phyloP scores from a whole-genome alignment of 2,113 vertebrate genomes.

The Corapipo altera region DNA sequence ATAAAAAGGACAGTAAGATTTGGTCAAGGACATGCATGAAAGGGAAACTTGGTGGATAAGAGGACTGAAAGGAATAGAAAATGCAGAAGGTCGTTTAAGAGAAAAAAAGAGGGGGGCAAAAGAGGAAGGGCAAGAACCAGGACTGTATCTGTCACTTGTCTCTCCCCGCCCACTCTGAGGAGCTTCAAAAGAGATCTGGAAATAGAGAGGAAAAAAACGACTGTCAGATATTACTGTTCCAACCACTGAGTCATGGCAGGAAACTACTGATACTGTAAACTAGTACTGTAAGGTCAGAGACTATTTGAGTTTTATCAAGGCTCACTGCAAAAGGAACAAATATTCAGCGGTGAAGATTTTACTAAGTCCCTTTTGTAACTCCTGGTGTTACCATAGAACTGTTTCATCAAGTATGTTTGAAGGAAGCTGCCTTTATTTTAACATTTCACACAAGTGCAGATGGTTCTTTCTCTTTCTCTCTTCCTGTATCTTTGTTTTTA shows the following conservation, averaged over 20 bases:
- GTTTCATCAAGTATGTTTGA: neutral
- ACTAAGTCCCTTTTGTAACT: neutral
- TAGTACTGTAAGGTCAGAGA: slow-evolving; percentile 34
- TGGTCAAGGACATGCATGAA: neutral
- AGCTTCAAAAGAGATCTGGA: slow-evolving; percentile 59
- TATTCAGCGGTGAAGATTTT: neutral
- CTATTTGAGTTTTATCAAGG: slow-evolving; percentile 10
- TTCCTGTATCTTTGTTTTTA: neutral
- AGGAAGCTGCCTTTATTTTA: neutral
- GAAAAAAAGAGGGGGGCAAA: neutral
- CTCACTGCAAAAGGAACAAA: neutral
- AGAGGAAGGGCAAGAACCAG: slow-evolving; percentile 33
- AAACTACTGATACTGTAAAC: slow-evolving; percentile 66
- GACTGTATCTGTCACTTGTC: slow-evolving; percentile 28
- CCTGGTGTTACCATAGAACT: neutral
- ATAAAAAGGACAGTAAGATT: neutral
- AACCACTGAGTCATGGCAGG: slow-evolving; percentile 65
- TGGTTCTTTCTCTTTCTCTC: neutral
- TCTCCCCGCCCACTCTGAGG: slow-evolving; percentile 27
- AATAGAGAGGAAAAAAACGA: slow-evolving; percentile 44
- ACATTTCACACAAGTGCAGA: neutral
- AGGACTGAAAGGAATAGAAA: neutral
- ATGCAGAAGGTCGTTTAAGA: neutral
- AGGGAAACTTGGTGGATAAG: neutral
- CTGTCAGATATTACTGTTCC: slow-evolving; percentile 65